Percentiles rank a stretch among this genome's conserved stretches.
Conservation (phyloP, 2,797 vertebrate species). For the Ptychobarbus kaznakovi region DNA sequence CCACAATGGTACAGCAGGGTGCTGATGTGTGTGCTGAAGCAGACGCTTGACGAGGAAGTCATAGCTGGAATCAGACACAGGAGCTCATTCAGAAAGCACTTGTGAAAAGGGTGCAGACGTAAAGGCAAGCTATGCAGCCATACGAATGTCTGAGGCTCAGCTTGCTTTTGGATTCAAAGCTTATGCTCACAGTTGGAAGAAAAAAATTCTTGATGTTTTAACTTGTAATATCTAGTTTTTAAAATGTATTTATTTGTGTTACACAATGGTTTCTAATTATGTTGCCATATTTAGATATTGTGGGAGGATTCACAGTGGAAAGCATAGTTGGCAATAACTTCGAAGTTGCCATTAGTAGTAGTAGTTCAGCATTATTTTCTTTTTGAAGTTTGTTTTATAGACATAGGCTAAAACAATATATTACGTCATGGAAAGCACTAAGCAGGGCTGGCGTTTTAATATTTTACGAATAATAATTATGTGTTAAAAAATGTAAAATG, state of each 20-base stretch:
- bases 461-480: neutral
- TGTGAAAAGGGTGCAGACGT: slow-evolving; percentile 52
- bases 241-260: slow-evolving; percentile 1
- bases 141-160: slow-evolving; percentile 24
- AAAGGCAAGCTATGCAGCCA: slow-evolving; percentile 22
- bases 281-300: neutral
- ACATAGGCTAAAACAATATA: neutral
- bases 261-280: slow-evolving; percentile 16
- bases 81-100: slow-evolving; percentile 57
- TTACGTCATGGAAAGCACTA: neutral
- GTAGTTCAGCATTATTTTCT: neutral
- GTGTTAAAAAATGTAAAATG: neutral
- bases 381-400: slow-evolving; percentile 2
- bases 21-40: slow-evolving; percentile 65
- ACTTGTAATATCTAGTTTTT: slow-evolving; percentile 13
- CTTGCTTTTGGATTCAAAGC: slow-evolving; percentile 33
- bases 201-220: slow-evolving; percentile 8
- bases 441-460: neutral
- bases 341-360: neutral
- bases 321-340: neutral
- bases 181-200: neutral
- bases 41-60: slow-evolving; percentile 60
- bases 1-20: slow-evolving; percentile 62
- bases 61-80: slow-evolving; percentile 55
- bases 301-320: neutral